Evolutionary conservation across 2,113 vertebrate genomes (phyloP), one percentile per base, ranked within the genome.

Genomic region (Synodontis membranacea): DNA sequence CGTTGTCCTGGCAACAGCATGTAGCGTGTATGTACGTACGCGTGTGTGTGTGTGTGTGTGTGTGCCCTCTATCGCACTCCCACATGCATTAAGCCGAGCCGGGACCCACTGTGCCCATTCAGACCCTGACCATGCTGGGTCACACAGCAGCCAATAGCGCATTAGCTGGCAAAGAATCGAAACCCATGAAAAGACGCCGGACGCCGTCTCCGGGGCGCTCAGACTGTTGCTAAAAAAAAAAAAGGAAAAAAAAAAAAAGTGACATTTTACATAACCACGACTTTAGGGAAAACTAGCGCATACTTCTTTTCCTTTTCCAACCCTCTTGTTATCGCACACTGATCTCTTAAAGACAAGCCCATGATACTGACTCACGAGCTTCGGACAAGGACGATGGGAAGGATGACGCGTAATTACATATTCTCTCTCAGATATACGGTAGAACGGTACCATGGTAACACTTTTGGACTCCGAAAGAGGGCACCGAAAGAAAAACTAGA

Each of bases 141-240:
- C 84, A 89, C 76, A 31, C 86, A 75, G 81, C 81, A 81, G 84
- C 84, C 89, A 84, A 86, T 86, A 66, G 81, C 23, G 28, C 86
- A 88, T 86, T 86, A 84, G 75, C 60, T 82, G 85, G 84, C 56
- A 19, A 7, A 80, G 4, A 28, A 58, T 58, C 34, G 17, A 80
- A 80, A 80, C 52, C 3, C 54, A 25, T 42, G 23, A 58, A 80
- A 80, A 80, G 52, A 58, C 52, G 52, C 3, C 78, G 2, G 78
- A 28, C 21, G 21, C 25, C 34, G 11, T 25, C 31, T 37, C 17
- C 0, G 42, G n/a, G 6, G 14, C 15, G 25, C 21, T 8, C 11
- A 1, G 44, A 76, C 74, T 15, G 44, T n/a, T 50, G 9, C 74
- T 48, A 1, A 54, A 28, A 28, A 44, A 19, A 54, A 58, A 58